A percentile compares a stretch with the other conserved stretches of the same genome.
These are phyloP conservation scores for Aegithalos caudatus DNA, from an alignment of 2,113 vertebrate genomes.

Conservation along the genomic window DNA sequence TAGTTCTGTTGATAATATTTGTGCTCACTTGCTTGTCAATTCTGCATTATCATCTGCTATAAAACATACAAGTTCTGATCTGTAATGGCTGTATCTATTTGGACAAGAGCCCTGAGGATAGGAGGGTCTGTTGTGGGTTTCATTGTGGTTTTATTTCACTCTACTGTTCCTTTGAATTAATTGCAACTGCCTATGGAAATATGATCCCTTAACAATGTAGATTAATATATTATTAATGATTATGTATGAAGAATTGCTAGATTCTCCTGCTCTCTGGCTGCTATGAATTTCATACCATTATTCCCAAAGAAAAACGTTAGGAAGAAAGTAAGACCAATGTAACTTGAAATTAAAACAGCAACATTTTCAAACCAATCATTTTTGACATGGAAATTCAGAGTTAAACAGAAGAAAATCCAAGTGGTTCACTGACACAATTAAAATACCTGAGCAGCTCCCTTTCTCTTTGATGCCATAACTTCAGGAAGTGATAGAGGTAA, in stretches of 20 bases:
- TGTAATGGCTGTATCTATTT: neutral
- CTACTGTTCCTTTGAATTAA: neutral
- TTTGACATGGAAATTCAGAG: neutral
- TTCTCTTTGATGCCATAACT: neutral
- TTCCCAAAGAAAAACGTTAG: neutral
- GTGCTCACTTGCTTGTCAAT: neutral
- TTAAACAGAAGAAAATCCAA: neutral
- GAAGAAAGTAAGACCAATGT: neutral
- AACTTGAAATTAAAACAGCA: neutral
- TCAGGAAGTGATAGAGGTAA: neutral
- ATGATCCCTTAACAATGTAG: neutral
- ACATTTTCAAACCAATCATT: neutral
- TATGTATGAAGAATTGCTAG: neutral
- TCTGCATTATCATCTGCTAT: neutral
- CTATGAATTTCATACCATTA: neutral
- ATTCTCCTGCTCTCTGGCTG: neutral
- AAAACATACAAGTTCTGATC: neutral
- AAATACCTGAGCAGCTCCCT: neutral
- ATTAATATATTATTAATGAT: slow-evolving; percentile 23
- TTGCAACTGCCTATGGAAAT: neutral
- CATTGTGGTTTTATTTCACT: neutral
- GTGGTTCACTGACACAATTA: neutral
- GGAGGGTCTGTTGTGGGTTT: neutral
- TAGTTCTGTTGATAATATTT: neutral
- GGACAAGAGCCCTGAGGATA: neutral